Evolutionary conservation across 2,797 vertebrate genomes (phyloP).

Genomic region (Phaenicophaeus curvirostris): DNA sequence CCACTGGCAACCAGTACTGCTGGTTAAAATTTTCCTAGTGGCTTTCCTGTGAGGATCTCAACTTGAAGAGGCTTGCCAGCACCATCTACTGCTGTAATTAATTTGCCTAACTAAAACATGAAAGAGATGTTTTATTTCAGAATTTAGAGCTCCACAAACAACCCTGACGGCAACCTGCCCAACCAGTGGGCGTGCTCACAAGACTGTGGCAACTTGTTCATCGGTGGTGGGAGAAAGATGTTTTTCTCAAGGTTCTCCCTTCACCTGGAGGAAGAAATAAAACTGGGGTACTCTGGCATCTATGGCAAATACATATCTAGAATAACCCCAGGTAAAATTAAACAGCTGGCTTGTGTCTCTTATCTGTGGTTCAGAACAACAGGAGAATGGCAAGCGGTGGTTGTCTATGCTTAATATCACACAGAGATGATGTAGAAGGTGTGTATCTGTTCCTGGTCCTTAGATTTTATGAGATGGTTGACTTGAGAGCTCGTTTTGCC

Average conservation of each 20-base stretch:
- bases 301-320: background rate
- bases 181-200: background rate
- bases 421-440: background rate
- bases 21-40: background rate
- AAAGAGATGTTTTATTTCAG: slow-evolving; percentile 1
- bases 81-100: background rate
- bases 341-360: background rate
- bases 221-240: background rate
- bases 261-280: background rate
- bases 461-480: background rate
- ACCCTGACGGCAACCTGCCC: background rate
- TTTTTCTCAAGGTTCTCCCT: slow-evolving; percentile 7
- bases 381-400: background rate
- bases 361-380: background rate
- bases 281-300: background rate
- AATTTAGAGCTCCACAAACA: background rate
- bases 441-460: background rate
- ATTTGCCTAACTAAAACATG: background rate
- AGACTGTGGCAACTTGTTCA: background rate
- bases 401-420: background rate
- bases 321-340: background rate
- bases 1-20: background rate
- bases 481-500: background rate
- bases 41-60: background rate
- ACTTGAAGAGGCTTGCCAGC: background rate